Evolutionary conservation across 2,113 vertebrate genomes (phyloP).

Genomic region (Galemys pyrenaicus): DNA sequence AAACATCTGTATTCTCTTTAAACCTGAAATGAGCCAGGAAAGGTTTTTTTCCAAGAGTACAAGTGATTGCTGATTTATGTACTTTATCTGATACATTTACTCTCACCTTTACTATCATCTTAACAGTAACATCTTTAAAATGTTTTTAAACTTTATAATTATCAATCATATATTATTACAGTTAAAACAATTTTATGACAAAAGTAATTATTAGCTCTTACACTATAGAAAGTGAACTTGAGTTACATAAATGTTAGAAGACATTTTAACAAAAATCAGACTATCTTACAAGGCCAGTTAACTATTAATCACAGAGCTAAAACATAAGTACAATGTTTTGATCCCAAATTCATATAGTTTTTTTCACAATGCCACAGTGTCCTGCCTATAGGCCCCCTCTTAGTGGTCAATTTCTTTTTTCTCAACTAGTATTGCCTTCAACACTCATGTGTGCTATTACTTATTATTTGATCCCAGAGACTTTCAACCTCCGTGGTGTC

Average conservation of each 20-base stretch:
- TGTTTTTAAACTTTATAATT: background rate
- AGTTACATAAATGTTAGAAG: background rate
- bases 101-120: background rate
- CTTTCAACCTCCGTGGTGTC: background rate
- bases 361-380: background rate
- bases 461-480: background rate
- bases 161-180: background rate
- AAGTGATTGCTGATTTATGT: background rate
- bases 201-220: conserved; percentile 1
- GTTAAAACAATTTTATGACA: background rate
- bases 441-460: background rate
- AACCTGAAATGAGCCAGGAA: background rate
- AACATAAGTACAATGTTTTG: background rate
- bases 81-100: background rate
- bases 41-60: background rate
- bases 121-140: background rate
- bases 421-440: background rate
- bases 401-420: background rate
- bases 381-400: background rate
- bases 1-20: background rate
- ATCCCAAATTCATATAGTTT: background rate
- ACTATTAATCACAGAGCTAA: background rate
- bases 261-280: no score
- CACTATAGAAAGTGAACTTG: background rate
- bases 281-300: background rate